These are phyloP conservation scores for Ophion obscuratus DNA, from an alignment of 2,888 invertebrate species.

Conservation along the genomic window DNA sequence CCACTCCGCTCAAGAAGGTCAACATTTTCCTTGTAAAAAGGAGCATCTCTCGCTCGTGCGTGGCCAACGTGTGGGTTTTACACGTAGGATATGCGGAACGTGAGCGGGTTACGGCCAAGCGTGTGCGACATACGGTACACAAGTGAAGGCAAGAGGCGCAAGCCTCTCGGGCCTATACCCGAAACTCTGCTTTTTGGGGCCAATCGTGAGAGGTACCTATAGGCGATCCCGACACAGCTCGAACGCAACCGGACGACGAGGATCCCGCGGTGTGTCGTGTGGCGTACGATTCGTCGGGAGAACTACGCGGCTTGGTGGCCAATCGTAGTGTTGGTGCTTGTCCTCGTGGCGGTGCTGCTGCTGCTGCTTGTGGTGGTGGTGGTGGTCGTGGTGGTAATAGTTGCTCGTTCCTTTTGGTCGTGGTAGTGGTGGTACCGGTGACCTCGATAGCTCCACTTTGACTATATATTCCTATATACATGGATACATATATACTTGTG, in stretches of 20 bases:
- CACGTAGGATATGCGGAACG: background rate
- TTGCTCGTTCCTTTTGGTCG: conserved; percentile 67
- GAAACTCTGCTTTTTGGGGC: conserved; percentile 52
- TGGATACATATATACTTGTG: background rate
- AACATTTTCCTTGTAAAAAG: too few species aligned
- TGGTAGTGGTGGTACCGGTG: conserved; percentile 81
- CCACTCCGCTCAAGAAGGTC: too few species aligned
- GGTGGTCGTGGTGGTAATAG: conserved; percentile 79
- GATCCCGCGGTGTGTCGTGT: conserved; percentile 52
- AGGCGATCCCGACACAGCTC: conserved; percentile 36
- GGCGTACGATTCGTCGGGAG: conserved; percentile 64
- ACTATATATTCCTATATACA: conserved; percentile 72
- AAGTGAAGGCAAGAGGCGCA: conserved; percentile 69
- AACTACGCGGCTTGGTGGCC: conserved; percentile 60
- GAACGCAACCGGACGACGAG: conserved; percentile 40
- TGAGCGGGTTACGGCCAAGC: conserved; percentile 20
- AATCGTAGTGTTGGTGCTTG: conserved; percentile 72
- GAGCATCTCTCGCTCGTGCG: too few species aligned
- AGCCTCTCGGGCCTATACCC: conserved; percentile 58
- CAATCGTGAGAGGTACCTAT: conserved; percentile 50
- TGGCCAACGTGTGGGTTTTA: too few species aligned
- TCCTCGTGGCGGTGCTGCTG: conserved; percentile 73
- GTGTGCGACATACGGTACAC: conserved; percentile 48
- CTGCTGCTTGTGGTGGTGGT: conserved; percentile 76
- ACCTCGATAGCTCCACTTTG: conserved; percentile 82